A percentile compares a stretch with the other conserved stretches of the same genome.
These are phyloP conservation scores for Stenchaetothrips biformis DNA, from an alignment of 2,888 invertebrate genomes.

Conservation along the genomic window DNA sequence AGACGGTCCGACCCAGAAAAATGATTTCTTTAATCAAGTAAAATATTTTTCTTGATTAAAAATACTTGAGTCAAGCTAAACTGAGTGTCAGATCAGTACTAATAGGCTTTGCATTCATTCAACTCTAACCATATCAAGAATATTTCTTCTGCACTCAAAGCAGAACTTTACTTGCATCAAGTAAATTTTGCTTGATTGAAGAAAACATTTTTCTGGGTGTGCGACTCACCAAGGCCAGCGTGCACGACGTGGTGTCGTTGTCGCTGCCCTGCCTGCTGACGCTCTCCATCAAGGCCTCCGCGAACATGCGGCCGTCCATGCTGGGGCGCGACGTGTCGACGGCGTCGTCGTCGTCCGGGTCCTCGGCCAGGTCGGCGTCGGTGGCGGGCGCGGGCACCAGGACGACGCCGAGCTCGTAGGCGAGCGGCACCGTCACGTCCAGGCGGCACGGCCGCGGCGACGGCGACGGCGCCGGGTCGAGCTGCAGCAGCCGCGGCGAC, in stretches of 20 bases:
- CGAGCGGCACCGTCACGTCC: constrained; percentile 47
- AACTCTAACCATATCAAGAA: no score
- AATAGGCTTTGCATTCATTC: no score
- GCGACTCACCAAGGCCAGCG: neutral
- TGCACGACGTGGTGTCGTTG: neutral
- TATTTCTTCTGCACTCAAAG: no score
- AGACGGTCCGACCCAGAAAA: no score
- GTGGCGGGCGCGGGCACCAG: neutral
- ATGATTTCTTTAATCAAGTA: no score
- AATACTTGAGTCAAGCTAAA: no score
- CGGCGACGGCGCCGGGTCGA: constrained; percentile 51
- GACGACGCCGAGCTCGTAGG: neutral
- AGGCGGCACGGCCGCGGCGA: constrained; percentile 47
- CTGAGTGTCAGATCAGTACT: no score
- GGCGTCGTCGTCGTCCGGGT: neutral
- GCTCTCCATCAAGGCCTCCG: neutral
- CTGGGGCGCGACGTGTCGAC: neutral
- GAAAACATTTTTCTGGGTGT: no score
- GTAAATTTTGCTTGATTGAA: no score
- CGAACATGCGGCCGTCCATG: neutral
- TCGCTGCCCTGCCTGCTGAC: neutral
- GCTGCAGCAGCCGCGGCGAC: constrained; percentile 47
- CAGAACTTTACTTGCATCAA: no score
- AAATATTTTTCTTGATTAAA: no score
- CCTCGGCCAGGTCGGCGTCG: neutral